phyloP scores from a whole-genome alignment of 2,888 invertebrate species.

The Blastobasis adustella region DNA sequence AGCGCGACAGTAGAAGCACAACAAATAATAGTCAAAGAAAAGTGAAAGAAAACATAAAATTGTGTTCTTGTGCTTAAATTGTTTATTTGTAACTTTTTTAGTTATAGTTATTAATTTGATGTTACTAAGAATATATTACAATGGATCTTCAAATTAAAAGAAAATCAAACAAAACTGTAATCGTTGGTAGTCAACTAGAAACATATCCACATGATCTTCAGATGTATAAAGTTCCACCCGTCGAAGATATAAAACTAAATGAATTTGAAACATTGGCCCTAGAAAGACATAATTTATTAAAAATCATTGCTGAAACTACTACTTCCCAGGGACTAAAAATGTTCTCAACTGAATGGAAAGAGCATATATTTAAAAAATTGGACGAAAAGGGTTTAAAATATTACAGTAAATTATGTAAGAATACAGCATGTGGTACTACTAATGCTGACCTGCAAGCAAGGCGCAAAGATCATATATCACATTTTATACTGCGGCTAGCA shows the following conservation, averaged over 20 bases:
- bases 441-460: slow-evolving; percentile 80
- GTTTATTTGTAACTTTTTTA: too few relatives aligned
- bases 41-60: too few relatives aligned
- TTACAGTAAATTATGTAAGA: slow-evolving; percentile 76
- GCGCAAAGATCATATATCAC: slow-evolving; percentile 90
- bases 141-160: slow-evolving; percentile 67
- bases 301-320: slow-evolving; percentile 84
- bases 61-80: too few relatives aligned
- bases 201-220: slow-evolving; percentile 84
- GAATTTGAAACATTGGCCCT: slow-evolving; percentile 93
- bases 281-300: slow-evolving; percentile 86
- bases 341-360: slow-evolving; percentile 80
- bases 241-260: slow-evolving; percentile 80
- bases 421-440: slow-evolving; percentile 65
- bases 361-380: slow-evolving; percentile 77
- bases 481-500: slow-evolving; percentile 92
- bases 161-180: slow-evolving; percentile 45
- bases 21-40: too few relatives aligned
- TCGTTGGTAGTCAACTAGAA: slow-evolving; percentile 61
- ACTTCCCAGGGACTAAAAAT: slow-evolving; percentile 76
- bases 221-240: slow-evolving; percentile 86
- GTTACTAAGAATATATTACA: neutral
- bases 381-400: slow-evolving; percentile 80
- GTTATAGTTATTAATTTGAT: neutral
- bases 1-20: too few relatives aligned